These are phyloP conservation scores for Tinamus guttatus DNA, from an alignment of 2,113 vertebrate species.

Conservation along the genomic window DNA sequence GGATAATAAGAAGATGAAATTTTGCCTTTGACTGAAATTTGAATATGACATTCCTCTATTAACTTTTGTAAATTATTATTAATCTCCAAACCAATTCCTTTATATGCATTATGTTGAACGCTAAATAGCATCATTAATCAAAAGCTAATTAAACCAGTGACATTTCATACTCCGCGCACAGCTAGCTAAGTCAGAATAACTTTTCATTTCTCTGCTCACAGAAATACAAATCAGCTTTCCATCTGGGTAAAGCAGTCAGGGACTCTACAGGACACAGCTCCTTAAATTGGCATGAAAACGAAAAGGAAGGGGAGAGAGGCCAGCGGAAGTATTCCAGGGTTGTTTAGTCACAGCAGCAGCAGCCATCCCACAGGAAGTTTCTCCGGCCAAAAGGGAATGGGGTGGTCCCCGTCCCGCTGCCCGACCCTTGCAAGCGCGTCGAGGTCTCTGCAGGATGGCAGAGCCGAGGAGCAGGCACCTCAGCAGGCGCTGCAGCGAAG, in stretches of 20 bases:
- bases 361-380: slow-evolving; percentile 46
- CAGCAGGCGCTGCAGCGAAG: neutral
- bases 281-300: slow-evolving; percentile 38
- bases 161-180: neutral
- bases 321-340: neutral
- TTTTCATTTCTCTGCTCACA: neutral
- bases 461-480: neutral
- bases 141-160: neutral
- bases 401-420: neutral
- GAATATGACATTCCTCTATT: neutral
- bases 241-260: slow-evolving; percentile 13
- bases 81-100: neutral
- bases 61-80: neutral
- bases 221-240: slow-evolving; percentile 34
- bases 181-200: neutral
- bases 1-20: neutral
- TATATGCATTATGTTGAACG: neutral
- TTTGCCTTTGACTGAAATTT: neutral
- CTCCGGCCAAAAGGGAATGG: slow-evolving; percentile 24
- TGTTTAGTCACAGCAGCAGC: slow-evolving; percentile 28
- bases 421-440: neutral
- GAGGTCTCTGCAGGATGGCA: neutral
- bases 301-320: slow-evolving; percentile 39
- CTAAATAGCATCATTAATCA: neutral
- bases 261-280: neutral